Conservation (phyloP, 2,888 invertebrate species). For the Diplolepis rosae region DNA sequence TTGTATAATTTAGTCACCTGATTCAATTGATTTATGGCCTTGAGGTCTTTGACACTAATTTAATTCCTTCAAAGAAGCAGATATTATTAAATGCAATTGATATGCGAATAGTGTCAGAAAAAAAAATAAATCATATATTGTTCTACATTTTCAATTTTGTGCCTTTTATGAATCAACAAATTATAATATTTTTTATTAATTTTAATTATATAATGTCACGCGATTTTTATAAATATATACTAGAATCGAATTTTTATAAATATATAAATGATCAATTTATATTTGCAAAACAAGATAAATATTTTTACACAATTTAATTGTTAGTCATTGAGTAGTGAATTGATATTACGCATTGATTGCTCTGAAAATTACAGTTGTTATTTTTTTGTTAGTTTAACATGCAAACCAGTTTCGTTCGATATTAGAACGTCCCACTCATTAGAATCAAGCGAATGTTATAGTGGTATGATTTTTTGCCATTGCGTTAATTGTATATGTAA, state of each 20-base stretch:
- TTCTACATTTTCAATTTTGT: too few species aligned
- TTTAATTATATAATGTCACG: neutral
- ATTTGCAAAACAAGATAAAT: neutral
- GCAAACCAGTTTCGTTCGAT: neutral
- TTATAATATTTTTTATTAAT: too few species aligned
- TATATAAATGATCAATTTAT: neutral
- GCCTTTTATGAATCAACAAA: too few species aligned
- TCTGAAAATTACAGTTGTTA: conserved; percentile 5
- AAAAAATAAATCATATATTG: too few species aligned
- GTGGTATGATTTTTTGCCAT: neutral
- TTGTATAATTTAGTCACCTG: too few species aligned
- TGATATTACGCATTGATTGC: neutral
- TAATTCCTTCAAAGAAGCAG: too few species aligned
- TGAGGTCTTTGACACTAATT: too few species aligned
- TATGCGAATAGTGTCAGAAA: too few species aligned
- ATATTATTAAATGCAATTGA: too few species aligned
- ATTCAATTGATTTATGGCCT: too few species aligned
- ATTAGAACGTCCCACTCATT: conserved; percentile 9
- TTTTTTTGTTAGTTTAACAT: conserved; percentile 7
- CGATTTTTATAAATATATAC: neutral
- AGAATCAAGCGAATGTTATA: conserved; percentile 11
- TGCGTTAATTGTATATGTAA: conserved; percentile 11
- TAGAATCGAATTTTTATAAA: neutral
- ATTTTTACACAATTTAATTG: neutral
- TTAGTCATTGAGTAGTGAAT: neutral